These are phyloP conservation scores for Dolichoris vasculosae DNA, from an alignment of 1,140 invertebrate genomes.

Conservation along the genomic window DNA sequence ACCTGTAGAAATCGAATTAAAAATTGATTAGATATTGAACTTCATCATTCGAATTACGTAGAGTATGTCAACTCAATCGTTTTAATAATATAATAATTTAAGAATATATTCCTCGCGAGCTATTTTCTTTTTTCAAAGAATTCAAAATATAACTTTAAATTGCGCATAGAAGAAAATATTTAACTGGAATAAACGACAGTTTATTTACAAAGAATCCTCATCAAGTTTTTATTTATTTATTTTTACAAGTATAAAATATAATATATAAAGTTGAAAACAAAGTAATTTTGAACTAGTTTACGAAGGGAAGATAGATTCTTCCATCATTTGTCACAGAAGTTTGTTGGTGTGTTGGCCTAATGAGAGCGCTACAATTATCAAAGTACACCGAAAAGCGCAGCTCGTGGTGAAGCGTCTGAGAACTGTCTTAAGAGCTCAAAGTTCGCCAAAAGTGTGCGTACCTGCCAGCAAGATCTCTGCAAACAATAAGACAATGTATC, in stretches of 20 bases:
- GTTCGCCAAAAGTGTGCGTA: constrained; percentile 15
- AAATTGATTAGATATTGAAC: neutral
- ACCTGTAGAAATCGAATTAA: neutral
- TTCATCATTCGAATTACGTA: neutral
- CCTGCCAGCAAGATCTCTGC: neutral
- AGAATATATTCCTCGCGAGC: neutral
- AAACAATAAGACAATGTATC: constrained; percentile 36
- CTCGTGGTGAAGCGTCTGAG: neutral
- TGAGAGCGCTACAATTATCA: neutral
- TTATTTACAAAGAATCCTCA: neutral
- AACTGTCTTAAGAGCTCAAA: constrained; percentile 14
- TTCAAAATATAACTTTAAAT: neutral
- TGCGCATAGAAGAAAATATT: neutral
- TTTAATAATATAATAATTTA: too few relatives aligned
- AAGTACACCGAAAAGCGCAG: neutral
- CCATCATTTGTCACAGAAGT: neutral
- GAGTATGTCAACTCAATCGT: too few relatives aligned
- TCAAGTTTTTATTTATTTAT: neutral
- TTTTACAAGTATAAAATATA: neutral
- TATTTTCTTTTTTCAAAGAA: neutral
- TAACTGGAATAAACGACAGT: neutral
- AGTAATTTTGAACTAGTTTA: neutral
- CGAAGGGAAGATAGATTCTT: neutral
- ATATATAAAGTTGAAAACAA: neutral
- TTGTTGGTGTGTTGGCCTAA: neutral